These are phyloP conservation scores for Blastobasis adustella DNA, from an alignment of 2,888 invertebrate genomes.

Conservation along the genomic window DNA sequence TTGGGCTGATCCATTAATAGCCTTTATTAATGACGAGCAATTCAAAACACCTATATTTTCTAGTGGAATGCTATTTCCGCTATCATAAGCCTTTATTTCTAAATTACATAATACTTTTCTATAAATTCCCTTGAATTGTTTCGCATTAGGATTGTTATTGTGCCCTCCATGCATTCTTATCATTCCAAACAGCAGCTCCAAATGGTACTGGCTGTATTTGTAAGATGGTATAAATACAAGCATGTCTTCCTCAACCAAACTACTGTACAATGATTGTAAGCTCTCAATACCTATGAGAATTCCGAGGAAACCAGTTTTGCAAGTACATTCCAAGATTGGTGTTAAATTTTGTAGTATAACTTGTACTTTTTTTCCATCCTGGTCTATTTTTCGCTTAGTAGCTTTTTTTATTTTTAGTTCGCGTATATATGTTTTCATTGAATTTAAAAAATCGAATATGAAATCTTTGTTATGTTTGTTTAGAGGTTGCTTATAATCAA, in stretches of 20 bases:
- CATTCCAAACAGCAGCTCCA: conserved; percentile 8
- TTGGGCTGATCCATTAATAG: neutral
- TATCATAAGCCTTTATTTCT: conserved; percentile 5
- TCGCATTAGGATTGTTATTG: conserved; percentile 8
- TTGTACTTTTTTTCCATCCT: too few relatives aligned
- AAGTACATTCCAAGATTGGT: too few relatives aligned
- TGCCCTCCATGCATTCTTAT: conserved; percentile 7
- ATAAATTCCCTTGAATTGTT: conserved; percentile 3
- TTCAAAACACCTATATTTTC: conserved; percentile 16
- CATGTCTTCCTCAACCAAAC: conserved; percentile 1
- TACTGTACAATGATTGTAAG: conserved; percentile 2
- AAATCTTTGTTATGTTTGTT: neutral
- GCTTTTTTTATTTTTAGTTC: too few relatives aligned
- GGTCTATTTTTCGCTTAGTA: too few relatives aligned
- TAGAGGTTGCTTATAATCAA: conserved; percentile 6
- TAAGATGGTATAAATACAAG: conserved; percentile 7
- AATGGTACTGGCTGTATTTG: conserved; percentile 8
- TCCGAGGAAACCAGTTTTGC: conserved; percentile 11
- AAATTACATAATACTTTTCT: conserved; percentile 6
- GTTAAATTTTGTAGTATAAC: too few relatives aligned
- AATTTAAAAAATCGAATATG: conserved; percentile 1
- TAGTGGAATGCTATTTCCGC: conserved; percentile 16
- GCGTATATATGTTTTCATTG: too few relatives aligned
- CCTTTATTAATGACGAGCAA: neutral
- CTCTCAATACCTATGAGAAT: conserved; percentile 8